Conservation (phyloP, 37 sponge, comb jelly and placozoan species). For the Axinella damicornis region DNA sequence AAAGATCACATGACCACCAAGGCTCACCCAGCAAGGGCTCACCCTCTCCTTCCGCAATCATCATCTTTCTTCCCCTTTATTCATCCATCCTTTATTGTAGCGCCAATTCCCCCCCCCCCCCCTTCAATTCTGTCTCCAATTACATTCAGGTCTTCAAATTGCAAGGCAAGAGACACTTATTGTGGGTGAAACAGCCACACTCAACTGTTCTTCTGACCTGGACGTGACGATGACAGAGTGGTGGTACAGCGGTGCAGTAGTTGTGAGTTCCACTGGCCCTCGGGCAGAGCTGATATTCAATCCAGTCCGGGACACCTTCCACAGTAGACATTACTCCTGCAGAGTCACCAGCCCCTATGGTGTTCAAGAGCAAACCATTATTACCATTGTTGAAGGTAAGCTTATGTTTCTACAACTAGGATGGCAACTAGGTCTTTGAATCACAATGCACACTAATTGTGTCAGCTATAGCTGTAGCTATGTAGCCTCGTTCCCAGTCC, state of each 20-base stretch:
- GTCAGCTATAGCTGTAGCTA: too few relatives aligned
- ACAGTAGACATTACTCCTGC: background rate
- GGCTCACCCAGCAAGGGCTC: too few relatives aligned
- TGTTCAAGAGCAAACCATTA: background rate
- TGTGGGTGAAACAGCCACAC: background rate
- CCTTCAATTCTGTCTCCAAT: too few relatives aligned
- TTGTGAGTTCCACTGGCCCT: background rate
- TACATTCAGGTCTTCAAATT: too few relatives aligned
- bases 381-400: background rate
- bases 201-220: background rate
- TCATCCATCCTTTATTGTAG: too few relatives aligned
- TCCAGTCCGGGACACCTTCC: background rate
- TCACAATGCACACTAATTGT: too few relatives aligned
- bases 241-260: background rate
- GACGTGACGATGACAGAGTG: background rate
- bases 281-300: background rate
- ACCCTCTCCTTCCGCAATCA: too few relatives aligned
- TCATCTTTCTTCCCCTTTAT: too few relatives aligned
- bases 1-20: too few relatives aligned
- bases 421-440: too few relatives aligned
- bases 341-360: background rate
- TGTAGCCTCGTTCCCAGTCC: too few relatives aligned
- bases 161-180: background rate
- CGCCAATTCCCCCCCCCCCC: too few relatives aligned
- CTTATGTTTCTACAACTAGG: background rate